These are phyloP conservation scores for Drosophila recens DNA, from an alignment of 2,888 invertebrate species.

Conservation along the genomic window DNA sequence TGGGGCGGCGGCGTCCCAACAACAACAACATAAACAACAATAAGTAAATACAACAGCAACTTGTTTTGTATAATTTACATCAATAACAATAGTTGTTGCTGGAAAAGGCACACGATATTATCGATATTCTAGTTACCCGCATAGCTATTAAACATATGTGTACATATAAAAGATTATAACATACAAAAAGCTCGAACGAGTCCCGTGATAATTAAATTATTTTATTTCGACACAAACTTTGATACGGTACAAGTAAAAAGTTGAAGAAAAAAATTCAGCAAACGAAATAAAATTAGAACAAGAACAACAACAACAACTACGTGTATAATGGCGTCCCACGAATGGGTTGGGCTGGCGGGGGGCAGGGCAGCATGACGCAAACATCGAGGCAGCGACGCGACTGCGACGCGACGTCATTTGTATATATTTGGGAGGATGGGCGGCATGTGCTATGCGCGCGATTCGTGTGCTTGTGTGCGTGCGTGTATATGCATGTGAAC, in stretches of 20 bases:
- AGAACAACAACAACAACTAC: slow-evolving; percentile 23
- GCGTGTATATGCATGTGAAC: slow-evolving; percentile 8
- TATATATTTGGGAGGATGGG: slow-evolving; percentile 24
- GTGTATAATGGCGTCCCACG: slow-evolving; percentile 35
- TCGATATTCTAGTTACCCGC: slow-evolving; percentile 26
- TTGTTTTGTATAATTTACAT: slow-evolving; percentile 37
- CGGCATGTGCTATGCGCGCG: slow-evolving; percentile 7
- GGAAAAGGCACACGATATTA: slow-evolving; percentile 5
- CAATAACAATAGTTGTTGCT: slow-evolving; percentile 9
- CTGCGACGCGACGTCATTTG: slow-evolving; percentile 46
- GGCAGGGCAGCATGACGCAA: slow-evolving; percentile 43
- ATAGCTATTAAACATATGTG: background rate
- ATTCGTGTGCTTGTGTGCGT: slow-evolving; percentile 1
- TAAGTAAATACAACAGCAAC: slow-evolving; percentile 31
- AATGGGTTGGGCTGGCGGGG: slow-evolving; percentile 23
- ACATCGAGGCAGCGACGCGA: slow-evolving; percentile 43
- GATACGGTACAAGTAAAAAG: slow-evolving; percentile 13
- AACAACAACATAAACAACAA: slow-evolving; percentile 11
- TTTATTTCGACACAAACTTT: slow-evolving; percentile 15
- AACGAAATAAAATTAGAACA: slow-evolving; percentile 57
- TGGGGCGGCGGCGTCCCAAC: slow-evolving; percentile 41
- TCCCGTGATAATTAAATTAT: slow-evolving; percentile 44
- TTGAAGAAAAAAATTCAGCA: slow-evolving; percentile 4
- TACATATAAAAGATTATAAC: background rate
- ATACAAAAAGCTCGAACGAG: slow-evolving; percentile 22